Evolutionary conservation across 2,113 vertebrate species (phyloP).

Genomic region (Lipophrys pholis): DNA sequence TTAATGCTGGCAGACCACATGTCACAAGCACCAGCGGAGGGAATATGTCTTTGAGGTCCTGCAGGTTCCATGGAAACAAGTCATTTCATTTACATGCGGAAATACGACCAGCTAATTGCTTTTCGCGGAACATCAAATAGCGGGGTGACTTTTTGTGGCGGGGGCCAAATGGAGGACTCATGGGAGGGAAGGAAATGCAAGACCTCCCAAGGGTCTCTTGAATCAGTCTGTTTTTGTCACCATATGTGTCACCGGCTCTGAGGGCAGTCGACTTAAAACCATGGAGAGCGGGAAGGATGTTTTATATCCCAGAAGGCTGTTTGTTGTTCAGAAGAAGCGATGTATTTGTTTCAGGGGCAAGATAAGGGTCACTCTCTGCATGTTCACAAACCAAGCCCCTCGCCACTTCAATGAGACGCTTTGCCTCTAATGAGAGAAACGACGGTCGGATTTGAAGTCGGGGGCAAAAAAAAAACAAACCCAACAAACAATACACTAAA

Average conservation of each 20-base stretch:
- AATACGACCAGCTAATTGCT: constrained; percentile 81
- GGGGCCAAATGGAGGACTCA: constrained; percentile 52
- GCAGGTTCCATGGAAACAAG: constrained; percentile 84
- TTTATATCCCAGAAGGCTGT: constrained; percentile 25
- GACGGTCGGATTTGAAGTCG: no score
- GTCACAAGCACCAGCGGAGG: constrained; percentile 68
- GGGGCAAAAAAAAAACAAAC: not conserved
- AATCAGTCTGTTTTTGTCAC: constrained; percentile 60
- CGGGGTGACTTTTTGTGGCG: constrained; percentile 66
- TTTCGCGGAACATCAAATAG: constrained; percentile 78
- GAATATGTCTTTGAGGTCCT: constrained; percentile 81
- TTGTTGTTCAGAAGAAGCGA: constrained; percentile 22
- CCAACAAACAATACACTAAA: no score
- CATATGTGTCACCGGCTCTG: constrained; percentile 47
- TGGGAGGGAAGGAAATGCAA: constrained; percentile 61
- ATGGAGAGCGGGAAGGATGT: constrained; percentile 14
- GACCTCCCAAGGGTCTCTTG: constrained; percentile 57
- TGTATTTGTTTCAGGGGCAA: constrained; percentile 11
- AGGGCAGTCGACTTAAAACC: constrained; percentile 39
- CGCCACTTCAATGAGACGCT: not conserved
- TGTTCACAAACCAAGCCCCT: constrained; percentile 29
- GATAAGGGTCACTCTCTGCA: constrained; percentile 26
- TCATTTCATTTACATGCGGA: constrained; percentile 83
- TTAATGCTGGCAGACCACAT: constrained; percentile 83
- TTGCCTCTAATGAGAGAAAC: no score